Base-by-base conservation (phyloP, 2,797 vertebrate species). In the Hemibagrus guttatus region DNA sequence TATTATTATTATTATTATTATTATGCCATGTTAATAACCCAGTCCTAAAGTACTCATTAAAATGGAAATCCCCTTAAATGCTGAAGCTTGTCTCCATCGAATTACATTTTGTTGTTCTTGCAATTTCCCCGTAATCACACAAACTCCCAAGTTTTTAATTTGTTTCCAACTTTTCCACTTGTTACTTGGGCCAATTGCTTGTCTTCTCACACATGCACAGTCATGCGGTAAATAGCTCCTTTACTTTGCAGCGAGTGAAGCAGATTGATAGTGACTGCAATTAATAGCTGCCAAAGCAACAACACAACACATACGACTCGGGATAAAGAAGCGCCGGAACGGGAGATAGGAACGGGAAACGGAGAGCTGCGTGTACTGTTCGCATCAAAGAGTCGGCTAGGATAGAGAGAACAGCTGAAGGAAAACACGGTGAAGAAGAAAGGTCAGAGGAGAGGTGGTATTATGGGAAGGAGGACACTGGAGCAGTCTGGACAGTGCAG, bases 401-500 rank as follows among this genome's bases (percentile, higher is more conserved):
- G 52, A 84, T 74, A 46, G 59, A 58, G 56, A 82, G 64, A 83
- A 56, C 49, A 16, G 39, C 21, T 56, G 63, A 16, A 16, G 19
- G 11, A 13, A 35, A 66, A 31, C 8, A 5, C 4, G 12, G 46
- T 58, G 52, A 58, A 85, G 85, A 35, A 79, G 76, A 61, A 81
- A 54, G 76, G 84, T 58, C 23, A 71, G 64, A 35, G 58, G 69
- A 61, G 63, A 78, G 95, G 94, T 95, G 93, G 93, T 90, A 92
- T 92, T 91, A 92, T 91, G 92, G 91, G 93, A 93, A 94, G 93
- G 93, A 87, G 84, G 58, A 86, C 86, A 71, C 81, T 86, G 84
- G 68, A 87, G 85, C 78, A 76, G 76, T 46, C 35, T 75, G 63
- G 46, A 28, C 91, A 90, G 91, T 92, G 94, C 91, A 93, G 93